Conservation (phyloP, 2,888 invertebrate species). For the Miltochrista miniata region DNA sequence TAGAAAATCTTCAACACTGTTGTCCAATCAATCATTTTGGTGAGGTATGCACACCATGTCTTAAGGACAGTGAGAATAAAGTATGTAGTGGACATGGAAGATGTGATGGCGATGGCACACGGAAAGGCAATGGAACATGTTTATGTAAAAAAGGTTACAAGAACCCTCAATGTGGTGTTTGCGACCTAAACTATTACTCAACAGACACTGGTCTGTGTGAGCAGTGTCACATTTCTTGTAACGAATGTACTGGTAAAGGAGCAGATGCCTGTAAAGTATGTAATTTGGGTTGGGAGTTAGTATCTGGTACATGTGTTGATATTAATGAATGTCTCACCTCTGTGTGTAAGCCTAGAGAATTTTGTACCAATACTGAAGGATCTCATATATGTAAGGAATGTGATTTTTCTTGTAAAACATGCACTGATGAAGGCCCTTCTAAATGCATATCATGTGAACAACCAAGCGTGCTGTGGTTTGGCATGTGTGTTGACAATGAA, state of each 20-base stretch:
- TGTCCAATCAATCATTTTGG: conserved; percentile 94
- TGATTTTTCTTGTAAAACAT: conserved; percentile 91
- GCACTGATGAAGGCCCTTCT: conserved; percentile 92
- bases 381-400: conserved; percentile 91
- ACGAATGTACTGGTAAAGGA: conserved; percentile 89
- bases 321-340: conserved; percentile 90
- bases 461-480: conserved; percentile 53
- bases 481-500: conserved; percentile 58
- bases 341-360: conserved; percentile 86
- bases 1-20: conserved; percentile 89
- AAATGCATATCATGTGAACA: conserved; percentile 91
- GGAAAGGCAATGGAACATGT: conserved; percentile 96
- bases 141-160: conserved; percentile 91
- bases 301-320: conserved; percentile 90
- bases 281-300: conserved; percentile 88
- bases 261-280: conserved; percentile 82
- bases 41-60: conserved; percentile 89
- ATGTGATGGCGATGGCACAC: conserved; percentile 93
- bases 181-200: conserved; percentile 87
- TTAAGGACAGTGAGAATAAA: conserved; percentile 71
- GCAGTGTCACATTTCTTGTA: conserved; percentile 91
- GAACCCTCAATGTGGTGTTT: conserved; percentile 90
- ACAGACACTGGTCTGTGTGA: conserved; percentile 86
- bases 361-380: conserved; percentile 94
- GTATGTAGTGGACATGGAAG: conserved; percentile 92